Base-by-base conservation (phyloP, 2,797 vertebrate species). In the Dendrocincla tyrannina region DNA sequence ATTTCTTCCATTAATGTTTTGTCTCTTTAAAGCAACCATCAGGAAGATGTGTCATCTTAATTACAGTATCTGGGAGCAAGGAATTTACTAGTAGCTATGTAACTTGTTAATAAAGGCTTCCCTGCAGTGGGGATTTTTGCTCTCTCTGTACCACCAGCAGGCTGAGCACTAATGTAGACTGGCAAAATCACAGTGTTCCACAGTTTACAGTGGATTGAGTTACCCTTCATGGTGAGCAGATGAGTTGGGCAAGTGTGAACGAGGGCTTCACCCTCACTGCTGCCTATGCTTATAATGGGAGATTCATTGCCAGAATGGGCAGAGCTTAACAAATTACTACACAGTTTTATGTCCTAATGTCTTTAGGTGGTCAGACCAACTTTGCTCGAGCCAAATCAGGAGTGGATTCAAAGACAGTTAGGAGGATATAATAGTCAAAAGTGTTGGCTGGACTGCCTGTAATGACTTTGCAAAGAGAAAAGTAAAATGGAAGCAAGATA, bases 171-270 rank as follows among this genome's bases (percentile, higher is more conserved):
- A 18, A 50, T 4, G 60, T 25, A 89, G 85, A 53, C 53, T 49
- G 70, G 64, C 88, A 91, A 91, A 95, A 94, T 94, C 91, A 68
- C 67, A 30, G 8, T 46, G 41, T 49, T 93, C 7, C 25, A 62
- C 90, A 88, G 96, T 90, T 96, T 95, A 92, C 86, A 53, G 33
- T 23, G 64, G 68, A 80, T 95, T 72, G 53, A 37, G 80, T 95
- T 96, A 89, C 91, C 19, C 49, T 77, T 68, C 2, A 0, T 79
- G 84, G 74, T 85, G 87, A 88, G 44, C 28, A 80, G 93, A 83
- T 92, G 93, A 97, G 80, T 91, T 82, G 88, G 50, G 35, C 77
- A 74, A 85, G 77, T 67, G 80, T 89, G 75, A 79, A 87, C 77
- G 46, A 80, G 77, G 60, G 41, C 67, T 82, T 90, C 77, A 55